phyloP scores from a whole-genome alignment of 2,888 invertebrate species.

The Cerastis rubricosa region DNA sequence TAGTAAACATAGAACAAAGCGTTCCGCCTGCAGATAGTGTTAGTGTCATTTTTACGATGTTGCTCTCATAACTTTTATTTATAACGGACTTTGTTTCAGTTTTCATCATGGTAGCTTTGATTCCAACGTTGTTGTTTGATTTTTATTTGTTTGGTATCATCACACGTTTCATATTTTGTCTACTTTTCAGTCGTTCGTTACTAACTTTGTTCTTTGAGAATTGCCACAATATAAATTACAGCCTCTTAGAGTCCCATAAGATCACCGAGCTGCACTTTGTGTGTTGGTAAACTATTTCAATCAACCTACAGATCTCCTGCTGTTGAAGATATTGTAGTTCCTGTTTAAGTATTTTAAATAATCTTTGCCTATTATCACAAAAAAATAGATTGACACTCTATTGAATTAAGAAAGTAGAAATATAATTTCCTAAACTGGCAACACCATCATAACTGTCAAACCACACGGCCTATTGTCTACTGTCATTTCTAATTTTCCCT shows the following conservation, averaged over 20 bases:
- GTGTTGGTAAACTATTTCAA: not conserved
- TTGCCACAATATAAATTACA: not conserved
- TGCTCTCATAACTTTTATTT: constrained; percentile 40
- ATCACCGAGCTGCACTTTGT: no score
- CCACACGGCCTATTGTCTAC: not conserved
- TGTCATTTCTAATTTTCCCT: constrained; percentile 30
- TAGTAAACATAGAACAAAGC: constrained; percentile 49
- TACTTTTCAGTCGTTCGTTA: not conserved
- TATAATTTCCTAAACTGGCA: constrained; percentile 6
- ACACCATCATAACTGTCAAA: constrained; percentile 10
- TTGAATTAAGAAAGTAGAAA: not conserved
- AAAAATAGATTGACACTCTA: not conserved
- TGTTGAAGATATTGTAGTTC: not conserved
- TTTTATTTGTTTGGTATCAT: constrained; percentile 7
- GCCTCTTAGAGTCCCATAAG: not conserved
- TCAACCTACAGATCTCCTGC: not conserved
- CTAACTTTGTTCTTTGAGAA: not conserved
- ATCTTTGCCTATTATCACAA: not conserved
- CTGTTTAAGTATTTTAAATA: not conserved
- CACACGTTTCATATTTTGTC: not conserved
- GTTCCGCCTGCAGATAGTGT: constrained; percentile 24
- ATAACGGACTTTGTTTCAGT: constrained; percentile 26
- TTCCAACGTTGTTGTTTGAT: not conserved
- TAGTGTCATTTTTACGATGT: constrained; percentile 48
- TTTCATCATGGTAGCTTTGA: constrained; percentile 21